These are phyloP conservation scores for Progne subis DNA, from an alignment of 2,113 vertebrate species.

Conservation along the genomic window DNA sequence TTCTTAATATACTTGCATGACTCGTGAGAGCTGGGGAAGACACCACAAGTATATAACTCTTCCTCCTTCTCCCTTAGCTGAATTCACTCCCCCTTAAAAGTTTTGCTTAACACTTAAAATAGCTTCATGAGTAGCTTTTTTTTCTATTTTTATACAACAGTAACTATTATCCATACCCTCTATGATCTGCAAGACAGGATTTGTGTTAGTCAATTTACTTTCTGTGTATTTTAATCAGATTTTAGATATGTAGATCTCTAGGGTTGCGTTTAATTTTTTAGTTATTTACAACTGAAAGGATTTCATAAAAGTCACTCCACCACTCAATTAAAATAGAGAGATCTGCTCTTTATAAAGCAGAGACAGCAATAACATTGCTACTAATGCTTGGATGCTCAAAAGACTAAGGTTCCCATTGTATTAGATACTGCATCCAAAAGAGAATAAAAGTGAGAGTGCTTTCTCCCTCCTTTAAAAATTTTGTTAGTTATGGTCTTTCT, in stretches of 20 bases:
- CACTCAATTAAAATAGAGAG: neutral
- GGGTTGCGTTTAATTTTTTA: neutral
- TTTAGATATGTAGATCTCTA: neutral
- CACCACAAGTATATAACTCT: slow-evolving; percentile 10
- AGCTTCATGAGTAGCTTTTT: slow-evolving; percentile 2
- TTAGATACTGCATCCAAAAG: neutral
- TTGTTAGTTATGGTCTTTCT: neutral
- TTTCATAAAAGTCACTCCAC: neutral
- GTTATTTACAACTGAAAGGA: neutral
- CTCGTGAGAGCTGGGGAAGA: slow-evolving; percentile 44
- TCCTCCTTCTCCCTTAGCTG: neutral
- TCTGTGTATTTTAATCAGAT: neutral
- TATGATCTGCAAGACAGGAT: neutral
- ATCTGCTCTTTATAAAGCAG: neutral
- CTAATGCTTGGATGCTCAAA: neutral
- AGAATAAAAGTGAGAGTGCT: neutral
- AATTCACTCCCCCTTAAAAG: slow-evolving; percentile 15
- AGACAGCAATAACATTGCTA: neutral
- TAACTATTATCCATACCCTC: neutral
- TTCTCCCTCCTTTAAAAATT: neutral
- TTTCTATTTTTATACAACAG: neutral
- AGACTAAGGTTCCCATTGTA: neutral
- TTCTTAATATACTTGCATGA: slow-evolving; percentile 54
- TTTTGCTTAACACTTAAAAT: slow-evolving; percentile 5
- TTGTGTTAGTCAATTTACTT: neutral